phyloP scores from a whole-genome alignment of 2,797 vertebrate species.

The Galago senegalensis region DNA sequence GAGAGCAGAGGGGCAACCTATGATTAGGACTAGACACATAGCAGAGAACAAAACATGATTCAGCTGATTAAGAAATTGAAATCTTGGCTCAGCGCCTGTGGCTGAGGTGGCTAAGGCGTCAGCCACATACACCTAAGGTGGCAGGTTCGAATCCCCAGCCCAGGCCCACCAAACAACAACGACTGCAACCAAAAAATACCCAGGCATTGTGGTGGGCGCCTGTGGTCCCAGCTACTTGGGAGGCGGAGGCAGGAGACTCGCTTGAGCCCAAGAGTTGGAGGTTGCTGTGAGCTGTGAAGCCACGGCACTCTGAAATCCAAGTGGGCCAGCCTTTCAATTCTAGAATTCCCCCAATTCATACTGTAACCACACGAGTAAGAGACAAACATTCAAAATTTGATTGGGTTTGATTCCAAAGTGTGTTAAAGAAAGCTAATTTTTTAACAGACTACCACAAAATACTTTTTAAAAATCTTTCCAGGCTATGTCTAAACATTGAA shows the following conservation, averaged over 20 bases:
- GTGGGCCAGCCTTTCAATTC: conserved; percentile 21
- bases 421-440: conserved; percentile 18
- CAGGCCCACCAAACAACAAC: no score
- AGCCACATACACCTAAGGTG: no score
- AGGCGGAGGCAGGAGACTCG: no score
- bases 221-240: no score
- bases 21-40: neutral
- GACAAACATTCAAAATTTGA: conserved; percentile 28
- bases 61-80: conserved; percentile 58
- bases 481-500: conserved; percentile 25
- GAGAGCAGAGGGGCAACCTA: conserved; percentile 5
- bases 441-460: neutral
- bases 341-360: neutral
- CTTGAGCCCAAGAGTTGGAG: no score
- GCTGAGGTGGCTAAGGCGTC: no score
- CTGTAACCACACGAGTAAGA: neutral
- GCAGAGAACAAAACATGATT: neutral
- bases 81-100: neutral
- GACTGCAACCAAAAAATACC: no score
- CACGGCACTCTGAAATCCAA: neutral
- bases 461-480: neutral
- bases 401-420: neutral
- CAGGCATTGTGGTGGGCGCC: no score
- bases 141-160: no score
- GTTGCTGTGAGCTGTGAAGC: no score